phyloP scores from a whole-genome alignment of 2,113 vertebrate species.

The Anser cygnoides region DNA sequence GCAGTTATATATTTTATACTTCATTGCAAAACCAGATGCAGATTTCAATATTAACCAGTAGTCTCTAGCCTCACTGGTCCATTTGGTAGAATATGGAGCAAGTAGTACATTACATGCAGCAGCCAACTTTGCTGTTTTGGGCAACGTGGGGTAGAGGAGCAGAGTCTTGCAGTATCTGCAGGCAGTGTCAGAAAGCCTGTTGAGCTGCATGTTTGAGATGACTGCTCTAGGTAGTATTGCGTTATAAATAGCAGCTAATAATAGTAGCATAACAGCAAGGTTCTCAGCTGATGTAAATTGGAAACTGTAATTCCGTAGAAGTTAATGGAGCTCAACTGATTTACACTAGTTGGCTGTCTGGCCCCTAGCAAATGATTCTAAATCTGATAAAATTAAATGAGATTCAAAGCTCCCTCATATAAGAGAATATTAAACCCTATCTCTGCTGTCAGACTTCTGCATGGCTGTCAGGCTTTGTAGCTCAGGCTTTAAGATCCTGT shows the following conservation, averaged over 20 bases:
- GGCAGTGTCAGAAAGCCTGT: conserved; percentile 30
- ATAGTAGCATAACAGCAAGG: conserved; percentile 55
- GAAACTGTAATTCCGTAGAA: conserved; percentile 63
- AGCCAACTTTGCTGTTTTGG: not conserved
- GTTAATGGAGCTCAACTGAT: conserved; percentile 70
- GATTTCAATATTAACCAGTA: not conserved
- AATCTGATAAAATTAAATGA: conserved; percentile 72
- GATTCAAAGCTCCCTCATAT: conserved; percentile 58
- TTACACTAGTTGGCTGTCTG: conserved; percentile 66
- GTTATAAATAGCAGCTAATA: conserved; percentile 67
- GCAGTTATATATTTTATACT: not conserved
- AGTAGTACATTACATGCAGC: not conserved
- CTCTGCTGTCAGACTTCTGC: conserved; percentile 48
- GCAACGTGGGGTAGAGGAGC: not conserved
- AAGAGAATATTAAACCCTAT: conserved; percentile 58
- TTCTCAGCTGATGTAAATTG: conserved; percentile 66
- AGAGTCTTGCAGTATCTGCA: not conserved
- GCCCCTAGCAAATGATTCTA: conserved; percentile 62
- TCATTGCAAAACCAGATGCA: not conserved
- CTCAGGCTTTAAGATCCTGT: conserved; percentile 16
- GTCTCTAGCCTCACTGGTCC: not conserved
- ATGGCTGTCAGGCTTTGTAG: conserved; percentile 51
- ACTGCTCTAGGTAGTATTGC: conserved; percentile 41
- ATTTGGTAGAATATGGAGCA: not conserved
- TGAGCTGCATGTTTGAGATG: conserved; percentile 44